These are phyloP conservation scores for Cavia porcellus DNA, from an alignment of 2,113 vertebrate species.

Conservation along the genomic window DNA sequence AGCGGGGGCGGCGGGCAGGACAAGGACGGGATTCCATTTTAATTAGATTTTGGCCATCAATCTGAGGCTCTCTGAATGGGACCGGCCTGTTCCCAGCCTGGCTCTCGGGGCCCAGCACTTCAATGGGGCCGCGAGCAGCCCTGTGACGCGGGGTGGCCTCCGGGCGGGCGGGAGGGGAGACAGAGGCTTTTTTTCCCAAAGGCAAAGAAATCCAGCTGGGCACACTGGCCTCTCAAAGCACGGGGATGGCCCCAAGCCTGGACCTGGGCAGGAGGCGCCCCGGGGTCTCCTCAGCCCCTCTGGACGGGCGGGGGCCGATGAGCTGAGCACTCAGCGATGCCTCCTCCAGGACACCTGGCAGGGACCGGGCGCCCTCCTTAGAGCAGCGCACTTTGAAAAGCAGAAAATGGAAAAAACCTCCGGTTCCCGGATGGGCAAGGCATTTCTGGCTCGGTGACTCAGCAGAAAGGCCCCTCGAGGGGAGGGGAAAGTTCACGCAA, in stretches of 20 bases:
- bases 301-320: rapidly evolving
- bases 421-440: background rate
- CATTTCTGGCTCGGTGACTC: background rate
- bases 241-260: background rate
- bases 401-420: slow-evolving; percentile 1
- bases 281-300: rapidly evolving
- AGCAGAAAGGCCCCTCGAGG: background rate
- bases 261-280: background rate
- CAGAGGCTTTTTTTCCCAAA: background rate
- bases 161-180: background rate
- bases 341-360: background rate
- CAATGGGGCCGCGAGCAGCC: slow-evolving; percentile 6
- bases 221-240: background rate
- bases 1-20: background rate
- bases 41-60: slow-evolving; percentile 67
- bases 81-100: slow-evolving; percentile 3
- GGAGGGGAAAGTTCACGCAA: background rate
- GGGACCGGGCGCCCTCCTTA: background rate
- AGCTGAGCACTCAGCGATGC: background rate
- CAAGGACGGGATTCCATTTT: slow-evolving; percentile 63
- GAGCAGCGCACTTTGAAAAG: background rate
- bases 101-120: slow-evolving; percentile 15
- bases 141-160: background rate
- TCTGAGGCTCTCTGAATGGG: slow-evolving; percentile 65
- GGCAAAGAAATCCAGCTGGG: background rate